Base-by-base conservation (phyloP, 2,113 vertebrate genomes). In the Sander lucioperca region DNA sequence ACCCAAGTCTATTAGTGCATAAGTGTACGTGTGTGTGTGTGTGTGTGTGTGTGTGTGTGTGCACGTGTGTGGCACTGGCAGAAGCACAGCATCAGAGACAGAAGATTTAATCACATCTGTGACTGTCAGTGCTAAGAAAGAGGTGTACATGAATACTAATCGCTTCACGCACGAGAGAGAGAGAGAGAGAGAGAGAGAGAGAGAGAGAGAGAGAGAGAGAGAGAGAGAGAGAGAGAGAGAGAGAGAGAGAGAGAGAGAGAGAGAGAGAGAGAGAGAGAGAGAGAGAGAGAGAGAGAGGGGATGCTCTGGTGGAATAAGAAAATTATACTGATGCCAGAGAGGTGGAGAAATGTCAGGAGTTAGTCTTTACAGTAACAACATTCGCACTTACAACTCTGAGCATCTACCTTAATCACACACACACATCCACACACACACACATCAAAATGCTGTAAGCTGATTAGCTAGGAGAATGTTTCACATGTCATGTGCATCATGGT, bases 301-400 rank as follows among this genome's bases (percentile, higher is more conserved):
- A 68, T 69, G 80, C 70, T 63, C 63, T 74, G 80, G 62, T 85
- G 43, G 66, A 82, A 84, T 68, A 83, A 83, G 75, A 79, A 79
- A 66, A 81, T 86, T 0, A 61, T 63, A 50, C 51, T 82, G 80
- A 77, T 79, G 72, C 25, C 56, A 19, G 47, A 70, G 12, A 0
- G 68, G 77, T 14, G 78, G 85, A 74, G 73, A 82, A 74, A 77
- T 75, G 86, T 87, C 82, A 79, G 6, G 66, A 65, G 62, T 80
- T 81, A 61, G 66, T 73, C 74, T 80, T 73, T 66, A 81, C 76
- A 74, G 70, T 67, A 83, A 83, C 63, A 61, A 54, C 73, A 71
- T 80, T 80, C 39, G 36, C 67, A 56, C 63, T 51, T 23, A 51
- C 53, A 61, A 39, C 71, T 66, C 57, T 83, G 50, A 83, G 74